phyloP scores from a whole-genome alignment of 1,140 invertebrate species.

The Diachasma alloeum region DNA sequence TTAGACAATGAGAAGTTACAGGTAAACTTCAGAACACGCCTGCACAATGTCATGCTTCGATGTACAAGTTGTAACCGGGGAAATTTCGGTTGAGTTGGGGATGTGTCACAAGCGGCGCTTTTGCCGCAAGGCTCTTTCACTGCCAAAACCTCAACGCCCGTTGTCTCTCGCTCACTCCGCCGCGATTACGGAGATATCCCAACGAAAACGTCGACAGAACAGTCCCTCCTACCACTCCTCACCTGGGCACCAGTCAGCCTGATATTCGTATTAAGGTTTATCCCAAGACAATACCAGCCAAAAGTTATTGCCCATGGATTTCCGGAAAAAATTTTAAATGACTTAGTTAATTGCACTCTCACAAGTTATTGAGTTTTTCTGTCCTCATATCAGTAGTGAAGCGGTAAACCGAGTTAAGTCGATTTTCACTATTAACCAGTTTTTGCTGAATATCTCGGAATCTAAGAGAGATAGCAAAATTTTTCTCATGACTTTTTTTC shows the following conservation, averaged over 20 bases:
- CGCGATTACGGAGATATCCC: neutral
- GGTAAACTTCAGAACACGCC: neutral
- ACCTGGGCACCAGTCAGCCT: neutral
- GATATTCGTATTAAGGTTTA: neutral
- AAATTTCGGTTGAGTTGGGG: neutral
- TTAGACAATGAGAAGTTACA: conserved; percentile 6
- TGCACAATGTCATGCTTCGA: conserved; percentile 2
- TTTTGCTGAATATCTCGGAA: too few species aligned
- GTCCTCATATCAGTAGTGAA: too few species aligned
- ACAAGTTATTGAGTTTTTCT: too few species aligned
- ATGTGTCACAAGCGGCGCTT: neutral
- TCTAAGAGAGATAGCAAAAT: too few species aligned
- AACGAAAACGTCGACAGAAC: neutral
- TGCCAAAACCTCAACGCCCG: neutral
- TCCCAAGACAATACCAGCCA: neutral
- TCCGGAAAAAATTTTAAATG: too few species aligned
- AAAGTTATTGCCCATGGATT: neutral
- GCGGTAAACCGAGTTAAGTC: too few species aligned
- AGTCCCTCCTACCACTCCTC: neutral
- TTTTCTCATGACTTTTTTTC: too few species aligned
- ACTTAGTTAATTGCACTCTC: too few species aligned
- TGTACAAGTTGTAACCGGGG: neutral
- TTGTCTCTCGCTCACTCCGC: neutral
- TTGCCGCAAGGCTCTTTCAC: neutral
- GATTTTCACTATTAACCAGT: too few species aligned